phyloP scores from a whole-genome alignment of 2,888 invertebrate species.

The Cosmopolites sordidus region DNA sequence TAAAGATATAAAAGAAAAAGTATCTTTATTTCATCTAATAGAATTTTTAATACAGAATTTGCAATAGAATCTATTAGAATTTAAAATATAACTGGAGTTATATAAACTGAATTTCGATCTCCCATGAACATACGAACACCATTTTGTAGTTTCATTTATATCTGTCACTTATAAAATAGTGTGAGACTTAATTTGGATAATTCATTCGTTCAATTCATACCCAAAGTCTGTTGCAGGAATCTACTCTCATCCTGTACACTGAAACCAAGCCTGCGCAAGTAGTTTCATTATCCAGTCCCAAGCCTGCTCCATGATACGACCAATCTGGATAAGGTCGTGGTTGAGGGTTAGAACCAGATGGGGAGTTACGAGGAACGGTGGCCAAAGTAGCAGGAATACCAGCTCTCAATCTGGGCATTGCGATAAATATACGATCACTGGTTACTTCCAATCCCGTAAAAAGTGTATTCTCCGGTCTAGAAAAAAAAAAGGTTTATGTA shows the following conservation, averaged over 20 bases:
- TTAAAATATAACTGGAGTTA: too few relatives aligned
- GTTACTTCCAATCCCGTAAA: constrained; percentile 73
- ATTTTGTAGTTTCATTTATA: too few relatives aligned
- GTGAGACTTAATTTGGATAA: too few relatives aligned
- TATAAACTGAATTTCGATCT: too few relatives aligned
- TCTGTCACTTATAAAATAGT: too few relatives aligned
- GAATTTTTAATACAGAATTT: too few relatives aligned
- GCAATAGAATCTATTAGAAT: too few relatives aligned
- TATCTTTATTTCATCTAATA: too few relatives aligned
- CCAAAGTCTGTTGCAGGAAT: constrained; percentile 81
- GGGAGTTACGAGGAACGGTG: constrained; percentile 61
- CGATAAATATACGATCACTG: constrained; percentile 68
- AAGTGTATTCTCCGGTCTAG: constrained; percentile 69
- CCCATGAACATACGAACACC: too few relatives aligned
- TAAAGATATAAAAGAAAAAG: too few relatives aligned
- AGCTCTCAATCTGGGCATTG: constrained; percentile 67
- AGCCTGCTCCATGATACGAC: constrained; percentile 69
- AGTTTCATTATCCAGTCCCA: constrained; percentile 58
- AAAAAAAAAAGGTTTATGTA: constrained; percentile 43
- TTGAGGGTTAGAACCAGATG: constrained; percentile 62
- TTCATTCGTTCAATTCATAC: too few relatives aligned
- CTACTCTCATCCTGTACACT: constrained; percentile 70
- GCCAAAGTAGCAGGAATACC: constrained; percentile 75
- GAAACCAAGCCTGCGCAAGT: constrained; percentile 76
- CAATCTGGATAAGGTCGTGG: constrained; percentile 45